A percentile compares a stretch with the other conserved stretches of the same genome.
These are phyloP conservation scores for Drosophila affinis DNA, from an alignment of 2,888 invertebrate species.

Conservation along the genomic window DNA sequence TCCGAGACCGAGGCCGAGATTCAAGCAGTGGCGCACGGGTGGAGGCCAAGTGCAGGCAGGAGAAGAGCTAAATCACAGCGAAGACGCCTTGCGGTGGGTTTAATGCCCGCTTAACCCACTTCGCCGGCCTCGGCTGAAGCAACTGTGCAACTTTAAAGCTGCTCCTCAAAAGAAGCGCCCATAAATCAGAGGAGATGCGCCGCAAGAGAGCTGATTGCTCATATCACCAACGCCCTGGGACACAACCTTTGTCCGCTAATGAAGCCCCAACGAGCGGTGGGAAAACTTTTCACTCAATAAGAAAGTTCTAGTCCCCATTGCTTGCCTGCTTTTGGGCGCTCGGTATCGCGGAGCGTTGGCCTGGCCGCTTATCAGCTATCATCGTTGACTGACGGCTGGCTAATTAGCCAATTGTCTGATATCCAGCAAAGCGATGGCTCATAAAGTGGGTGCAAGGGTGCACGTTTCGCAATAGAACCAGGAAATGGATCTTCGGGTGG, in stretches of 20 bases:
- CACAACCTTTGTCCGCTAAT: slow-evolving; percentile 28
- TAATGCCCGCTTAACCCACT: slow-evolving; percentile 50
- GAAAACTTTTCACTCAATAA: slow-evolving; percentile 22
- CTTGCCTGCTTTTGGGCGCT: slow-evolving; percentile 48
- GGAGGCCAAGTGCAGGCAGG: slow-evolving; percentile 42
- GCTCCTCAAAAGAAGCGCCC: neutral
- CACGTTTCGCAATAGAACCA: slow-evolving; percentile 12
- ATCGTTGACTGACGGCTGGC: slow-evolving; percentile 14
- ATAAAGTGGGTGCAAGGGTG: slow-evolving; percentile 8
- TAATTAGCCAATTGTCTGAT: slow-evolving; percentile 32
- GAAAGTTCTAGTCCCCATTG: neutral
- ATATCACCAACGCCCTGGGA: too few species aligned
- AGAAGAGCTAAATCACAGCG: slow-evolving; percentile 45
- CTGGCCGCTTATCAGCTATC: slow-evolving; percentile 37
- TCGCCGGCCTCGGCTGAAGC: slow-evolving; percentile 1
- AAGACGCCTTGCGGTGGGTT: slow-evolving; percentile 3
- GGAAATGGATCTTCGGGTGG: slow-evolving; percentile 7
- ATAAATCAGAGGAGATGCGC: slow-evolving; percentile 11
- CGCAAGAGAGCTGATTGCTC: neutral
- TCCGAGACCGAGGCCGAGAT: slow-evolving; percentile 41
- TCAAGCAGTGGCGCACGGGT: slow-evolving; percentile 10
- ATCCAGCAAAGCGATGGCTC: slow-evolving; percentile 11
- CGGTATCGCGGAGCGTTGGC: slow-evolving; percentile 19
- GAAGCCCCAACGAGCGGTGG: slow-evolving; percentile 42
- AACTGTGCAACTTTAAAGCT: slow-evolving; percentile 31